Evolutionary conservation across 2,797 vertebrate genomes (phyloP).

Genomic region (Ataeniobius toweri): DNA sequence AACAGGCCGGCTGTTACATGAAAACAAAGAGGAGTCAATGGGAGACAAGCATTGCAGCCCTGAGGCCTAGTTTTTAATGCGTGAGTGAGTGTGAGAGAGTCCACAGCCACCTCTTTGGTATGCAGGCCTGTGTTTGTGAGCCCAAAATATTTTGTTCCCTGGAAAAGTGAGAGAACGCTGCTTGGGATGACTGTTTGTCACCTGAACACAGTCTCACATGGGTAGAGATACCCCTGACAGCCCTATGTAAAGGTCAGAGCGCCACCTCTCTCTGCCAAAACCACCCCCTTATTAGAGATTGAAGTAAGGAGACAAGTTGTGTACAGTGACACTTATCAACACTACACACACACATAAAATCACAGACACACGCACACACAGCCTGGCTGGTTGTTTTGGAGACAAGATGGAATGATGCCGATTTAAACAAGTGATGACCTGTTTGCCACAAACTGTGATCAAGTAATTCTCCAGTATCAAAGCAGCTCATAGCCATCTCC

Average conservation of each 20-base stretch:
- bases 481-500: conserved; percentile 2
- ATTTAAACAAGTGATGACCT: not conserved
- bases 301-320: not conserved
- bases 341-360: not conserved
- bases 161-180: conserved; percentile 12
- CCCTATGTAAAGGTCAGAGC: conserved; percentile 68
- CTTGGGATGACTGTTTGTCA: conserved; percentile 65
- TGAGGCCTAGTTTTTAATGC: conserved; percentile 17
- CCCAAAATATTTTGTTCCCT: conserved; percentile 6
- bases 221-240: conserved; percentile 2
- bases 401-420: not conserved
- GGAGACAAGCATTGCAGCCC: conserved; percentile 12
- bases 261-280: conserved; percentile 63
- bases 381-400: not conserved
- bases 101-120: not conserved
- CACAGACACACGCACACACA: not conserved
- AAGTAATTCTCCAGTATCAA: not conserved
- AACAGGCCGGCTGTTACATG: conserved; percentile 18
- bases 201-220: conserved; percentile 15
- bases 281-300: conserved; percentile 1
- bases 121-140: not conserved
- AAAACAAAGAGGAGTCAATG: conserved; percentile 36
- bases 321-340: conserved; percentile 32
- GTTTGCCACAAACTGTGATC: conserved; percentile 6
- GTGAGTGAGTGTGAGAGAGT: conserved; percentile 5